Percentiles rank a stretch among this genome's conserved stretches.
Conservation (phyloP, 2,113 vertebrate species). For the Malurus alboscapulatus region DNA sequence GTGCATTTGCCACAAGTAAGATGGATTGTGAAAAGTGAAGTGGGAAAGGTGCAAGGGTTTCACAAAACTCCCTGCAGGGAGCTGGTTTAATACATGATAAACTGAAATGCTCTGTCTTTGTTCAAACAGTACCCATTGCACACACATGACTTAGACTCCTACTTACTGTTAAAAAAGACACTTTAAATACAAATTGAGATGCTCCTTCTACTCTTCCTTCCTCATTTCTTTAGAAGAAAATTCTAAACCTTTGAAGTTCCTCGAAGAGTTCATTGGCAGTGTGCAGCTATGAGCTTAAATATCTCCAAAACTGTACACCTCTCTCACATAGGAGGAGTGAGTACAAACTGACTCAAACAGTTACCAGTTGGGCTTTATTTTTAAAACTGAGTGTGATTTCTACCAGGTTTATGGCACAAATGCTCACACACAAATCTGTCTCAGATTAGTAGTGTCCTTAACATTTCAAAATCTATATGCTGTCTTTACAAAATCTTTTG, state of each 20-base stretch:
- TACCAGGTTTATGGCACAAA: conserved; percentile 1
- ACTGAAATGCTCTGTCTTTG: background rate
- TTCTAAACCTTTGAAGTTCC: background rate
- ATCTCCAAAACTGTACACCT: conserved; percentile 17
- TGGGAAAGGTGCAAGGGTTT: background rate
- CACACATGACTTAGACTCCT: background rate
- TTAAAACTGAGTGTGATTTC: conserved; percentile 30
- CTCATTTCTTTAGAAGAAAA: background rate
- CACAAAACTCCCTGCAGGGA: too few relatives aligned
- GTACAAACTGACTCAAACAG: conserved; percentile 43
- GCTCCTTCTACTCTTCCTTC: background rate
- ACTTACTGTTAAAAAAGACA: background rate
- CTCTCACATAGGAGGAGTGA: background rate
- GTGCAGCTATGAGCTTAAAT: background rate
- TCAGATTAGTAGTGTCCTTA: conserved; percentile 6
- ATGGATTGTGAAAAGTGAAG: background rate
- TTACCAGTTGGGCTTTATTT: conserved; percentile 44
- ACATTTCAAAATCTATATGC: background rate
- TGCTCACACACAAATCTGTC: background rate
- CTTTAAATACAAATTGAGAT: background rate
- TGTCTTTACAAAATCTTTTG: background rate
- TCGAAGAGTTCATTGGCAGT: background rate
- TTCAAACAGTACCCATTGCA: background rate
- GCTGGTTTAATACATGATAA: background rate
- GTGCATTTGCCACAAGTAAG: background rate